Conservation (phyloP, 2,113 vertebrate genomes). For the Bubo scandiacus region DNA sequence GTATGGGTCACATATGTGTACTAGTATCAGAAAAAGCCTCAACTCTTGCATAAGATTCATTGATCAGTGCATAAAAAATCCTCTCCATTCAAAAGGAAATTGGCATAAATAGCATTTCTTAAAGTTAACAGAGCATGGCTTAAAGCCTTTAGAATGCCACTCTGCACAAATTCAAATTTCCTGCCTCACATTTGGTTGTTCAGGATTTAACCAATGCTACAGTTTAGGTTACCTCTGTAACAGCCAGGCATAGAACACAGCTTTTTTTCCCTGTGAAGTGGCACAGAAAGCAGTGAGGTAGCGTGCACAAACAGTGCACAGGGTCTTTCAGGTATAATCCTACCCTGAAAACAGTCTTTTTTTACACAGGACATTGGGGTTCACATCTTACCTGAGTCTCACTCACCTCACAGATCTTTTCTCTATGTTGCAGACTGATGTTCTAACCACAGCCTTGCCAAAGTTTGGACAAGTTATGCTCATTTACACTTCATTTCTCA, state of each 20-base stretch:
- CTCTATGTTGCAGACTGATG: not conserved
- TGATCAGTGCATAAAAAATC: not conserved
- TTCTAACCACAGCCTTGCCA: not conserved
- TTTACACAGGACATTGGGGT: not conserved
- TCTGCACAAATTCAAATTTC: not conserved
- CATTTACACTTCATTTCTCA: not conserved
- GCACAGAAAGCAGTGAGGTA: not conserved
- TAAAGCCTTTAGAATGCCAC: not conserved
- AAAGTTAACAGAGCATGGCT: not conserved
- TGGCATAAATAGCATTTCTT: not conserved
- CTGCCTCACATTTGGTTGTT: not conserved
- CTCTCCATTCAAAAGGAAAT: not conserved
- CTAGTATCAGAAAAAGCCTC: not conserved
- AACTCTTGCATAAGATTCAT: not conserved
- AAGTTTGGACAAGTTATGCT: not conserved
- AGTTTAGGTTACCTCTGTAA: not conserved
- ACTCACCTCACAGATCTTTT: not conserved
- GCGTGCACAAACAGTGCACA: accelerated
- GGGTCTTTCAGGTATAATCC: not conserved
- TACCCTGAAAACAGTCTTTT: not conserved
- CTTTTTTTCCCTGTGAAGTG: not conserved
- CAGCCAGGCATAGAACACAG: not conserved
- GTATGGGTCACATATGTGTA: not conserved
- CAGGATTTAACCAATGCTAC: not conserved
- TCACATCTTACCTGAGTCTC: not conserved